Percentiles rank a stretch among this genome's conserved stretches.
Conservation (phyloP, 2,888 invertebrate genomes). For the Nudaria mundana region DNA sequence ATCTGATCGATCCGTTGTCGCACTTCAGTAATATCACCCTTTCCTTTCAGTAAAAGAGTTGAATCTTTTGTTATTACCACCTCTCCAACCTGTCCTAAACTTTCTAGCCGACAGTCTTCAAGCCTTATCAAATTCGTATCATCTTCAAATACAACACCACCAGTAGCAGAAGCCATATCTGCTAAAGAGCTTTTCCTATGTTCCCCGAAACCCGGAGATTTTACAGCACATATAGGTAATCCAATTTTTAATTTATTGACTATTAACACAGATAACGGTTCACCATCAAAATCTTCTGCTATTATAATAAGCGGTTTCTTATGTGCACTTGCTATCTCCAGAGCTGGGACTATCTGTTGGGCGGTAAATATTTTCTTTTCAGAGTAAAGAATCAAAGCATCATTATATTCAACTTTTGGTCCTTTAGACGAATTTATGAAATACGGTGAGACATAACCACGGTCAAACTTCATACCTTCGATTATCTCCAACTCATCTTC, state of each 20-base stretch:
- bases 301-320: constrained; percentile 96
- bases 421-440: constrained; percentile 99
- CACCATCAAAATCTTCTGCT: constrained; percentile 96
- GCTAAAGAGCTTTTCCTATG: constrained; percentile 92
- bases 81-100: constrained; percentile 93
- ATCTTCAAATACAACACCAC: constrained; percentile 96
- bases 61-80: constrained; percentile 96
- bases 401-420: constrained; percentile 97
- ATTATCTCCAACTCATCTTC: constrained; percentile 96
- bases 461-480: constrained; percentile 99
- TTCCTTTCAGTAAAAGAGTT: constrained; percentile 84
- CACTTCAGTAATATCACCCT: constrained; percentile 89
- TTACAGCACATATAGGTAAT: constrained; percentile 95
- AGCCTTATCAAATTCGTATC: constrained; percentile 92
- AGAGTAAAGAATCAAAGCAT: constrained; percentile 93
- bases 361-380: constrained; percentile 98
- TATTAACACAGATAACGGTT: constrained; percentile 94
- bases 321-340: constrained; percentile 95
- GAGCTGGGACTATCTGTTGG: constrained; percentile 96
- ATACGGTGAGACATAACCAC: constrained; percentile 99
- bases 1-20: constrained; percentile 89
- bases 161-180: constrained; percentile 95
- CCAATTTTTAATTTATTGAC: constrained; percentile 94
- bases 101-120: constrained; percentile 90
- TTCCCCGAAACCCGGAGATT: constrained; percentile 98